Base-by-base conservation (phyloP, 2,113 vertebrate genomes). In the Ictalurus furcatus region DNA sequence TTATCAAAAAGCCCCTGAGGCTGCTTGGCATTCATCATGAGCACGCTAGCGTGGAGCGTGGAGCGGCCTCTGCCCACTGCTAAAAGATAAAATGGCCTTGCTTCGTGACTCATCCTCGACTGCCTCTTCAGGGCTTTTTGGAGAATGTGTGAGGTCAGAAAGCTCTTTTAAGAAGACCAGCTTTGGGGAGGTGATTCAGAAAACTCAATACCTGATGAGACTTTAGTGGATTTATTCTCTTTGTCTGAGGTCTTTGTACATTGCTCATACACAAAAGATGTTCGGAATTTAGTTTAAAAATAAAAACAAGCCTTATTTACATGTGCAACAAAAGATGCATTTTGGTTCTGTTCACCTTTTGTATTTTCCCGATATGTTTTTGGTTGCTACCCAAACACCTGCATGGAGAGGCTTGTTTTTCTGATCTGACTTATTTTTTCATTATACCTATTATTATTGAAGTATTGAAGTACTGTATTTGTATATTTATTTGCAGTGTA, bases 11-110 rank as follows among this genome's bases (percentile, higher is more conserved):
- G 83, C 76, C 87, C 59, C 74, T 23, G 76, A 76, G 69, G 40
- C 79, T 87, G 76, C 84, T 90, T 90, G 87, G 87, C 89, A 90
- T 91, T 91, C 89, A 90, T 88, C 73, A 23, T 58, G 69, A 76
- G 86, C 86, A 85, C 52, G 58, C 79, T 81, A 59, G 61, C 76
- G 44, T 56, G 17, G 52, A 67, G 80, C 76, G 9, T 21, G 12
- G 23, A 85, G 74, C 48, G 82, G 83, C 58, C 82, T 67, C 19
- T 25, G 78, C 73, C 63, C 90, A 89, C 56, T 48, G 40, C 56
- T 34, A 74, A 74, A 80, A 76, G 74, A 78, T 84, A 90, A 90
- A 86, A 86, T 23, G 44, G 82, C 88, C 52, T 48, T 63, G 40
- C 71, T 28, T 78, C 40, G 16, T 52, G n/a, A 89, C 83, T 88